Percentiles rank a stretch among this genome's conserved stretches.
phyloP scores from a whole-genome alignment of 1,140 invertebrate genomes.

The Plutomurus gul region DNA sequence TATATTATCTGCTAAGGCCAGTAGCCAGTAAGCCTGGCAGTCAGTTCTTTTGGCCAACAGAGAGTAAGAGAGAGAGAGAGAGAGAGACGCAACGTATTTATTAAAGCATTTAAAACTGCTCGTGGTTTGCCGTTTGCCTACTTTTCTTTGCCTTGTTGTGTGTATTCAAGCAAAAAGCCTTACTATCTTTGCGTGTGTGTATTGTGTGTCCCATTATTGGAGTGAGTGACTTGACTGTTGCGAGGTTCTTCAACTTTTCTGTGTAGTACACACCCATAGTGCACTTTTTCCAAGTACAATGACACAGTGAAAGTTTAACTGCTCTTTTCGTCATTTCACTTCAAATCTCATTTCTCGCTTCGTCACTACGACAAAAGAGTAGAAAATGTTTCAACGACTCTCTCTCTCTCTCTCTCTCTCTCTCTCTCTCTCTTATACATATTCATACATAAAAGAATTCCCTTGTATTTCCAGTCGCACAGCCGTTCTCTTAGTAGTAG shows the following conservation, averaged over 20 bases:
- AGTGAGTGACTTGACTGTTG: no score
- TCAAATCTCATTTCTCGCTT: conserved; percentile 20
- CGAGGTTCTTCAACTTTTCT: not conserved
- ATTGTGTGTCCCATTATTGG: no score
- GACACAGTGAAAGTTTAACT: not conserved
- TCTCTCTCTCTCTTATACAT: conserved; percentile 5
- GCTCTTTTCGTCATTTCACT: not conserved
- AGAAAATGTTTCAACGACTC: not conserved
- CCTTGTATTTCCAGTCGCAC: no score
- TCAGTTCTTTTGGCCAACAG: no score
- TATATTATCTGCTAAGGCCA: no score
- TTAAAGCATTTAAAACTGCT: not conserved
- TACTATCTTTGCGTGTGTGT: no score
- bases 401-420: not conserved
- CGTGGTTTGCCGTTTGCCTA: not conserved
- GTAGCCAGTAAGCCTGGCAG: no score
- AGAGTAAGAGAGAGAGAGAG: no score
- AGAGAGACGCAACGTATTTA: no score
- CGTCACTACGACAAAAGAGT: not conserved
- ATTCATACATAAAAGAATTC: conserved; percentile 19
- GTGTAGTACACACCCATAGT: no score
- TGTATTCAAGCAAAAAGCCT: no score
- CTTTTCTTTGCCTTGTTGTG: not conserved
- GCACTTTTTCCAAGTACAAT: not conserved
- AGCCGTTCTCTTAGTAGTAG: no score